Percentiles rank a stretch among this genome's conserved stretches.
phyloP scores from a whole-genome alignment of 2,797 vertebrate genomes.

The Xenopus petersii region DNA sequence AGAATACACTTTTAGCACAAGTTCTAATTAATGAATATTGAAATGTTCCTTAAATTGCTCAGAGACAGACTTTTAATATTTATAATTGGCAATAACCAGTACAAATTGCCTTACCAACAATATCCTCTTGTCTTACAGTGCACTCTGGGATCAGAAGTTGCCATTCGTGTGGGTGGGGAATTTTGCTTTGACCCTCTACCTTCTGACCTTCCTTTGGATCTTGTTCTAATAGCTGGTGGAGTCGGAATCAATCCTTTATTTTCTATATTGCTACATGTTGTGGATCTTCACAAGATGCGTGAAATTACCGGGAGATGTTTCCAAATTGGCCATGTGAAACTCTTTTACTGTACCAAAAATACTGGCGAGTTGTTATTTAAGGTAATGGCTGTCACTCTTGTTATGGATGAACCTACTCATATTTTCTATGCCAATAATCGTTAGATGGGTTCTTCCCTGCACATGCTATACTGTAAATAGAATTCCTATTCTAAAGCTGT shows the following conservation, averaged over 20 bases:
- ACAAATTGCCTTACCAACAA: too few species aligned
- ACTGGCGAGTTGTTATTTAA: constrained; percentile 86
- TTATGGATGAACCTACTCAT: not conserved
- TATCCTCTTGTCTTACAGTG: constrained; percentile 65
- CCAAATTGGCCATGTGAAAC: constrained; percentile 68
- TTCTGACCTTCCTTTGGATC: constrained; percentile 72
- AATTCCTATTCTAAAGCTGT: too few species aligned
- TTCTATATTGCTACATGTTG: constrained; percentile 85
- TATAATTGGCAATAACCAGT: too few species aligned
- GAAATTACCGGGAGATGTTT: constrained; percentile 59
- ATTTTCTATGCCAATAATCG: not conserved
- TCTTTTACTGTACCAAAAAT: constrained; percentile 87
- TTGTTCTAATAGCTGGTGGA: constrained; percentile 88
- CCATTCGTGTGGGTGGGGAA: constrained; percentile 85
- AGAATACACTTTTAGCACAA: too few species aligned
- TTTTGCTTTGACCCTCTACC: constrained; percentile 90
- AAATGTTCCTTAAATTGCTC: too few species aligned
- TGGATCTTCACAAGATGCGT: constrained; percentile 72
- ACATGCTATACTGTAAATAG: too few species aligned
- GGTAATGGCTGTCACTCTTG: constrained; percentile 61
- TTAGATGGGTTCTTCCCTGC: too few species aligned
- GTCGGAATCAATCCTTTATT: constrained; percentile 95
- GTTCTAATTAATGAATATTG: too few species aligned
- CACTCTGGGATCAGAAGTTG: constrained; percentile 76
- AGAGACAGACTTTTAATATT: too few species aligned